Base-by-base conservation (phyloP, 2,113 vertebrate species). In the Nibea albiflora region DNA sequence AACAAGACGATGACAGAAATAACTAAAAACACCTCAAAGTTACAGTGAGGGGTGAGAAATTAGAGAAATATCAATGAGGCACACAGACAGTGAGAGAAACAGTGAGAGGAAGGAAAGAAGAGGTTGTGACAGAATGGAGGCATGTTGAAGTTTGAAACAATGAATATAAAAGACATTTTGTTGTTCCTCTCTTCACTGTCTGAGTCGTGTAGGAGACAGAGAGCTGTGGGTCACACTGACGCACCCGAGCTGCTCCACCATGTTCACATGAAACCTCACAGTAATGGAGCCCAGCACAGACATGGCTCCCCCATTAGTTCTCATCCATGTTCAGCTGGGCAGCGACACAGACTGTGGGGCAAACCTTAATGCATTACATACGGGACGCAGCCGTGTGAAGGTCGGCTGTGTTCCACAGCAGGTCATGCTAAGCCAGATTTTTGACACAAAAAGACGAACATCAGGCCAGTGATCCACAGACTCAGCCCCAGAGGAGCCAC, bases 281-380 rank as follows among this genome's bases (percentile, higher is more conserved):
- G 61, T 54, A 52, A 65, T 17, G 24, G 65, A 73, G 65, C 24
- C 39, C 42, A 14, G 24, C 65, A 9, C 62, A 20, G 31, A 69
- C 85, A 85, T 4, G 26, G 12, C 85, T 83, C 85, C 61, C 44
- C 80, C 80, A 73, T 85, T 80, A 83, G 56, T 0, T 66, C 39
- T 14, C 57, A 8, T 71, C 46, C 28, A 4, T 63, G 75, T 53
- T 78, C 22, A 19, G 0, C 54, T 26, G 8, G 22, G 35, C 47
- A 6, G 26, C 0, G 22, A 50, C 60, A 31, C 42, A 24, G 5
- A 20, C 61, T 7, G 19, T 0, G 6, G 73, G 58, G 22, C 73
- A 17, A 17, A 54, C 35, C 61, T 53, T 61, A 83, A 78, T 78
- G 81, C 74, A 47, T 6, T 20, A 73, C 60, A n/a, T n/a, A 66